Percentiles rank a stretch among this genome's conserved stretches.
Conservation (phyloP, 2,888 invertebrate species). For the Drosophila melanocephala region DNA sequence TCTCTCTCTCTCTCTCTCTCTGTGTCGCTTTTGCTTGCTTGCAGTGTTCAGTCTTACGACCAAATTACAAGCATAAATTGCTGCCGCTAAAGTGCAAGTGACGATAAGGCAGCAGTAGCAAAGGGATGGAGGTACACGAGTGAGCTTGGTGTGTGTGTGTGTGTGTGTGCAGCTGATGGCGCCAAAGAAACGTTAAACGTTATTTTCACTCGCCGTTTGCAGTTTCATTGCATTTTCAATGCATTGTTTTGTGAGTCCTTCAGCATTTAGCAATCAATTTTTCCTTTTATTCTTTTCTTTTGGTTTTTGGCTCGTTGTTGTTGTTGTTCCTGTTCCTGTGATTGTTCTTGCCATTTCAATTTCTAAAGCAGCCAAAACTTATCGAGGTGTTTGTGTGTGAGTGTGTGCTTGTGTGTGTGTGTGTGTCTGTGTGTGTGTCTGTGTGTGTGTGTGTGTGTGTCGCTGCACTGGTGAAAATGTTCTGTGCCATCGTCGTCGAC, state of each 20-base stretch:
- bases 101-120: conserved; percentile 38
- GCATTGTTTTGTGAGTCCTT: conserved; percentile 66
- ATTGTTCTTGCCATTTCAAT: conserved; percentile 52
- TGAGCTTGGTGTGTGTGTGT: background rate
- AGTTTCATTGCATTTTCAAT: conserved; percentile 72
- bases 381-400: conserved; percentile 34
- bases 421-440: background rate
- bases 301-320: conserved; percentile 7
- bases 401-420: conserved; percentile 14
- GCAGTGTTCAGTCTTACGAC: conserved; percentile 19
- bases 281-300: conserved; percentile 31
- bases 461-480: conserved; percentile 68
- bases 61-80: conserved; percentile 63
- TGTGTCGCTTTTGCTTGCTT: conserved; percentile 13
- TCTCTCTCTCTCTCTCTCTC: background rate
- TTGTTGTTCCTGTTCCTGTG: conserved; percentile 16
- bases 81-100: conserved; percentile 59
- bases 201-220: conserved; percentile 68
- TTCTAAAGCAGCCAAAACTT: conserved; percentile 64
- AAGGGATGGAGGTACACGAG: background rate
- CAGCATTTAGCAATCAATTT: conserved; percentile 65
- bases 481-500: conserved; percentile 61
- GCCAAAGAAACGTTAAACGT: conserved; percentile 76
- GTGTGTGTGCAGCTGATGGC: conserved; percentile 47
- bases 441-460: conserved; percentile 46